These are phyloP conservation scores for Drosophila stalkeri DNA, from an alignment of 2,888 invertebrate species.

Conservation along the genomic window DNA sequence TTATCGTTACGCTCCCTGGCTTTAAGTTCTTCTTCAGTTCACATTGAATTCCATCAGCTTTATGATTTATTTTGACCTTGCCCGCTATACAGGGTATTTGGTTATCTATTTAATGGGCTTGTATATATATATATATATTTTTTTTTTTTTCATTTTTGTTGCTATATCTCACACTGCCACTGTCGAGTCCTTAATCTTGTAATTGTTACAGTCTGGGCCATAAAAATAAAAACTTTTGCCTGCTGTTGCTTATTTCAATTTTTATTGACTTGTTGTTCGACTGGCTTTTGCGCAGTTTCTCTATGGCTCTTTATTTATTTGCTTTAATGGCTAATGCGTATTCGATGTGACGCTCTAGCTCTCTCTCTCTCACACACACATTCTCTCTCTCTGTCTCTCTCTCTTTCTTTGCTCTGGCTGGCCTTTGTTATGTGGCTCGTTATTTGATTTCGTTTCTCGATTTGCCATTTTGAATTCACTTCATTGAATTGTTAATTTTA, in stretches of 20 bases:
- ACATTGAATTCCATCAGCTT: no score
- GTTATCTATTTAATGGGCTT: neutral
- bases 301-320: constrained; percentile 38
- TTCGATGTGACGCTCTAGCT: constrained; percentile 13
- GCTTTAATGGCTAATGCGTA: constrained; percentile 58
- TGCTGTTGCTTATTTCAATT: constrained; percentile 73
- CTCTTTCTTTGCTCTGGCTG: constrained; percentile 10
- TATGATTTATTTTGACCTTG: no score
- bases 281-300: constrained; percentile 11
- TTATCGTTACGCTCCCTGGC: no score
- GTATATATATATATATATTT: no score
- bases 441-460: constrained; percentile 75
- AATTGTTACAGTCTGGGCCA: constrained; percentile 60
- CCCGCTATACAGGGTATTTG: neutral
- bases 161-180: constrained; percentile 7
- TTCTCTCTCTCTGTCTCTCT: neutral
- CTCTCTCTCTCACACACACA: constrained; percentile 2
- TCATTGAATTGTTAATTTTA: constrained; percentile 81
- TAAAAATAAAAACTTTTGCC: constrained; percentile 63
- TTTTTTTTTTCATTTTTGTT: neutral
- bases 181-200: constrained; percentile 32
- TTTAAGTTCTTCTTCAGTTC: no score
- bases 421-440: constrained; percentile 46
- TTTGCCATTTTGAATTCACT: constrained; percentile 79
- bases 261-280: constrained; percentile 68